Evolutionary conservation across 1,140 invertebrate genomes (phyloP), one percentile per base, ranked within the genome.

Genomic region (Tyrophagus putrescentiae): DNA sequence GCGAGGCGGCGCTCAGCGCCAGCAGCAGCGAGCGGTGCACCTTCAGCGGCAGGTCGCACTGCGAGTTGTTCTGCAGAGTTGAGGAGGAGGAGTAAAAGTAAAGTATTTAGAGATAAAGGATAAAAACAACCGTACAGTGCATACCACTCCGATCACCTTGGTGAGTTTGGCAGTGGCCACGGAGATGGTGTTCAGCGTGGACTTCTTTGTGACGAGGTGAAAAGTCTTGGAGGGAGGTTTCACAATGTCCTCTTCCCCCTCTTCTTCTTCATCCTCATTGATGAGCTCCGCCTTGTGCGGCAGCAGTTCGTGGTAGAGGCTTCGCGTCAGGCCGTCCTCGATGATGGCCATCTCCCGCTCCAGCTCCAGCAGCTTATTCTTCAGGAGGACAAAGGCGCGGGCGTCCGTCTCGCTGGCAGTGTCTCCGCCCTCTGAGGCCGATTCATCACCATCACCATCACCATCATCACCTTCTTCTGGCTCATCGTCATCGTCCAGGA

Each of bases 281-380:
- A 4, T 2, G 4, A 23, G 31, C 16, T 57, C 33, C 18, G 21
- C 18, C n/a, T 18, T 13, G 21, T 28, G 27, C 3, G 29, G 9
- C 6, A 44, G 27, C n/a, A 48, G 28, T 27, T 21, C 32, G 13
- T 31, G 9, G 27, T 33, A 48, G 28, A 31, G n/a, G 57, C 60
- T 60, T 57, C 66, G 57, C 23, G 64, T 42, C 21, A 63, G 28
- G 34, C 59, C 61, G 54, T 67, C 64, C 63, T 67, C 66, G n/a
- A 67, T 44, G 27, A 65, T 56, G 45, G 61, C 60, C 64, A 67
- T 63, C 39, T 64, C 64, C 11, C 44, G 7, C 57, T 67, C 62
- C 11, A 65, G 31, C 23, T 67, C 62, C 44, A 50, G 42, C 1
- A 67, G 27, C 61, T 60, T 65, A 23, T 53, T 52, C 61, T 52